Evolutionary conservation across 2,888 invertebrate genomes (phyloP).

Genomic region (Chymomyza caudatula): DNA sequence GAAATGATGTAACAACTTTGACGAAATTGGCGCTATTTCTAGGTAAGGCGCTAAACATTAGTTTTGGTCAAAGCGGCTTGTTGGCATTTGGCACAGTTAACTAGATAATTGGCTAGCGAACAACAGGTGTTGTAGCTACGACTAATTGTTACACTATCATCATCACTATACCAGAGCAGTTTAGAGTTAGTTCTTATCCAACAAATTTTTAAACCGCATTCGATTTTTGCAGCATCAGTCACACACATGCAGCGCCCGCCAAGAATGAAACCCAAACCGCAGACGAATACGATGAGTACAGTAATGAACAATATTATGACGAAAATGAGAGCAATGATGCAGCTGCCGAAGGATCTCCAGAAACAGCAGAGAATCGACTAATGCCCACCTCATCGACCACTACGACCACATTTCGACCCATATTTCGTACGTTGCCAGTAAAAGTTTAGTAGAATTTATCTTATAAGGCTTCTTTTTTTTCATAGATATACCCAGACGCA

Average conservation of each 20-base stretch:
- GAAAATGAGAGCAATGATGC: constrained; percentile 28
- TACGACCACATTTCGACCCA: constrained; percentile 57
- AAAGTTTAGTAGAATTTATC: background rate
- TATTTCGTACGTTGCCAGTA: constrained; percentile 52
- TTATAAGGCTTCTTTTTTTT: background rate
- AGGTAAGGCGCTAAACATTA: constrained; percentile 19
- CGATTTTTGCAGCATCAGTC: constrained; percentile 55
- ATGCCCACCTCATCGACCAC: constrained; percentile 39
- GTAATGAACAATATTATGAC: constrained; percentile 53
- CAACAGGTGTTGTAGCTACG: background rate
- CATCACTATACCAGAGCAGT: too few relatives aligned
- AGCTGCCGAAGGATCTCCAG: constrained; percentile 24
- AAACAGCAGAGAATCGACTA: constrained; percentile 52
- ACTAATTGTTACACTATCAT: background rate
- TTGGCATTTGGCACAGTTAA: background rate
- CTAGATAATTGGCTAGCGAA: background rate
- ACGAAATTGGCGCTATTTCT: constrained; percentile 15
- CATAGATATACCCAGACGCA: constrained; percentile 68
- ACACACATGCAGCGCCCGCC: constrained; percentile 62
- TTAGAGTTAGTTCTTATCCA: too few relatives aligned
- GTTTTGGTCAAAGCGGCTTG: constrained; percentile 37
- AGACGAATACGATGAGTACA: constrained; percentile 61
- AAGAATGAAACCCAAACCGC: constrained; percentile 45
- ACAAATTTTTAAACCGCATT: background rate
- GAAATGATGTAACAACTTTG: constrained; percentile 22